phyloP scores from a whole-genome alignment of 2,888 invertebrate species.

The Panopea generosa region DNA sequence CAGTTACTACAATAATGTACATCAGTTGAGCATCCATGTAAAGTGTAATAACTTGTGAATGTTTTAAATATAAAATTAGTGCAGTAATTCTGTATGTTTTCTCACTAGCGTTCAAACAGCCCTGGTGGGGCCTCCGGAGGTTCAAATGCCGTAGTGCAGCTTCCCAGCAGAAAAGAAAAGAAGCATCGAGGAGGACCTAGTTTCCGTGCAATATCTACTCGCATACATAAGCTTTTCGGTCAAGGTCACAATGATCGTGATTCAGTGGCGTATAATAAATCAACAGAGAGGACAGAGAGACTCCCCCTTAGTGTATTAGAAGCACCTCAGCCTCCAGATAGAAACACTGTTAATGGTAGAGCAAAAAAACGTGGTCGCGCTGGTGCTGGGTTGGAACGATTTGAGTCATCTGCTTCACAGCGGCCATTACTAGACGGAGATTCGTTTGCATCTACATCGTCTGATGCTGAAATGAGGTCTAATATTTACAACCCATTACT shows the following conservation, averaged over 20 bases:
- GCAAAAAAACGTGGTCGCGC: constrained; percentile 13
- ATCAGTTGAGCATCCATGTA: too few relatives aligned
- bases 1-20: too few relatives aligned
- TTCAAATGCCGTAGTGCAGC: constrained; percentile 24
- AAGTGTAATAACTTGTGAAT: too few relatives aligned
- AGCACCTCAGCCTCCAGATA: constrained; percentile 49
- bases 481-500: constrained; percentile 58
- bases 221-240: constrained; percentile 53
- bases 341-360: constrained; percentile 42
- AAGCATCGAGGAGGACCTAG: constrained; percentile 42
- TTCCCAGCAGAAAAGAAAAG: constrained; percentile 34
- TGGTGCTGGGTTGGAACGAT: constrained; percentile 30
- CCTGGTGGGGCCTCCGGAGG: constrained; percentile 47
- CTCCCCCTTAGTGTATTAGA: constrained; percentile 5
- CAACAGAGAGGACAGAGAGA: constrained; percentile 21
- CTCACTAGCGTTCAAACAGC: constrained; percentile 5
- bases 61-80: too few relatives aligned
- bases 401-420: constrained; percentile 52
- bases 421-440: constrained; percentile 54
- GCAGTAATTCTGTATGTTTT: too few relatives aligned
- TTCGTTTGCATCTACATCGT: constrained; percentile 32
- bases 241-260: constrained; percentile 42
- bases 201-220: constrained; percentile 52
- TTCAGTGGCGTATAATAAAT: constrained; percentile 49
- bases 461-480: constrained; percentile 33